phyloP scores from a whole-genome alignment of 1,140 invertebrate species.

The Drosophila mauritiana region DNA sequence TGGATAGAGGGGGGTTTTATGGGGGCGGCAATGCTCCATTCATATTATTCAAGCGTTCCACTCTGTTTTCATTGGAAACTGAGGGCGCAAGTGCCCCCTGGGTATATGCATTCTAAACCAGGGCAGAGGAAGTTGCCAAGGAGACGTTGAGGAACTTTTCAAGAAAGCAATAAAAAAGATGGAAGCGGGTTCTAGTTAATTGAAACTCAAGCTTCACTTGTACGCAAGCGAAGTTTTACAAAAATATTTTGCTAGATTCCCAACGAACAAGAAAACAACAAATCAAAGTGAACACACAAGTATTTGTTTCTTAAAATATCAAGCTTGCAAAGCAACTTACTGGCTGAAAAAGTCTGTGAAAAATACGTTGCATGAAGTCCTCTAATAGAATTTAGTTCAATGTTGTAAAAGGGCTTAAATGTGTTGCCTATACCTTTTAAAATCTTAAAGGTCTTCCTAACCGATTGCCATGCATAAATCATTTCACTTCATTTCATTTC shows the following conservation, averaged over 20 bases:
- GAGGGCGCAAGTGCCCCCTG: slow-evolving; percentile 12
- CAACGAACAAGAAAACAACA: background rate
- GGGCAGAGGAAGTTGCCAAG: slow-evolving; percentile 11
- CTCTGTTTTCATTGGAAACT: slow-evolving; percentile 25
- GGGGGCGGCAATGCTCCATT: slow-evolving; percentile 24
- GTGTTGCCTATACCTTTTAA: background rate
- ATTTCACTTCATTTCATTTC: slow-evolving; percentile 45
- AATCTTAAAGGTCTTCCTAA: background rate
- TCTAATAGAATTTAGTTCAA: background rate
- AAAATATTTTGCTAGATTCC: background rate
- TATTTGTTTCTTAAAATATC: slow-evolving; percentile 2
- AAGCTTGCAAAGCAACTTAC: background rate
- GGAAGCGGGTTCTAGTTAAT: slow-evolving; percentile 13
- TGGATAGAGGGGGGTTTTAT: background rate
- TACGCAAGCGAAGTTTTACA: background rate
- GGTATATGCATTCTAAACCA: slow-evolving; percentile 15
- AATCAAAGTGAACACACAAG: slow-evolving; percentile 1
- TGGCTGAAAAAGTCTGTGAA: background rate
- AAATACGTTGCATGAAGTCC: background rate
- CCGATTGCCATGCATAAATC: slow-evolving; percentile 29
- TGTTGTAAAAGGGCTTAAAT: background rate
- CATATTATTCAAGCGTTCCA: slow-evolving; percentile 21
- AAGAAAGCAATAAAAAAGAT: slow-evolving; percentile 27
- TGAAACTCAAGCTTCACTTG: background rate
- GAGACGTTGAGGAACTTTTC: slow-evolving; percentile 14